phyloP scores from a whole-genome alignment of 1,140 invertebrate species.

The Leptoteleia sp. region DNA sequence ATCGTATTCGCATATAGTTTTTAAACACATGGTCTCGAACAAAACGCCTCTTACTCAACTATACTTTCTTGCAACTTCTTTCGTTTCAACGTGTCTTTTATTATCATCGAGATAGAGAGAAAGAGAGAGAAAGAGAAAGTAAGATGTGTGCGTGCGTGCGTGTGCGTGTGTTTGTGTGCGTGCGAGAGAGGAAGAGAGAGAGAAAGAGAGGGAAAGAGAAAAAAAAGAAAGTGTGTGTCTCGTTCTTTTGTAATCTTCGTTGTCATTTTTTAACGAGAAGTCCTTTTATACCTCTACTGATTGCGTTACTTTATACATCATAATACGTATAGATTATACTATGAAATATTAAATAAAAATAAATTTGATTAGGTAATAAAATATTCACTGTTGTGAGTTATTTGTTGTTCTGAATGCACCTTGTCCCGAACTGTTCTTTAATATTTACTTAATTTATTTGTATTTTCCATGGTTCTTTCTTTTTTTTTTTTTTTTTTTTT shows the following conservation, averaged over 20 bases:
- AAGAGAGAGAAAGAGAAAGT: conserved; percentile 25
- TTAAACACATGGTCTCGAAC: conserved; percentile 68
- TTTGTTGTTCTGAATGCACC: no score
- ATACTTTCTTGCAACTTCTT: conserved; percentile 71
- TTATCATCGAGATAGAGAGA: conserved; percentile 31
- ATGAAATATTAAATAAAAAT: conserved; percentile 82
- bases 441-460: no score
- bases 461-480: no score
- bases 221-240: no score
- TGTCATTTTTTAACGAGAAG: conserved; percentile 67
- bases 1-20: conserved; percentile 56
- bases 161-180: no score
- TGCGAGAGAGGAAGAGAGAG: no score
- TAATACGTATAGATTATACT: conserved; percentile 82
- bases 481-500: no score
- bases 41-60: conserved; percentile 76
- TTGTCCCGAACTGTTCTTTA: no score
- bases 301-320: conserved; percentile 82
- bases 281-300: conserved; percentile 73
- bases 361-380: conserved; percentile 82
- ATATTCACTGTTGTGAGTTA: no score
- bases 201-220: no score
- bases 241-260: conserved; percentile 67
- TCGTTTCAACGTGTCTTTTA: conserved; percentile 58
- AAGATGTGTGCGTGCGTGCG: no score